Conservation (phyloP, 2,797 vertebrate genomes). For the Rhincodon typus region DNA sequence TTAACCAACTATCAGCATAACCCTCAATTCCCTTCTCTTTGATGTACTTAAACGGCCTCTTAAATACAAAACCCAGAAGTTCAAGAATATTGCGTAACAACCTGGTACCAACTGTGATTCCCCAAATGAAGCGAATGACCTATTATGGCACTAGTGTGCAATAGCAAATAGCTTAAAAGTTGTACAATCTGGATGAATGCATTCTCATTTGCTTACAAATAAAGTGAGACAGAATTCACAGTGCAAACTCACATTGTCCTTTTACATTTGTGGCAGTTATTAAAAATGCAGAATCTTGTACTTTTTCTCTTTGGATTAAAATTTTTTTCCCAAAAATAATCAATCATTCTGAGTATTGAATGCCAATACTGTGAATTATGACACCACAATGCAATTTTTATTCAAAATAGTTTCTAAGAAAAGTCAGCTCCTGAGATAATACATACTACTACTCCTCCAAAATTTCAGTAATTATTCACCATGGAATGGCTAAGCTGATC, state of each 20-base stretch:
- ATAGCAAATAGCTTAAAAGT: not conserved
- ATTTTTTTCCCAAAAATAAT: not conserved
- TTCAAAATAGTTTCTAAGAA: not conserved
- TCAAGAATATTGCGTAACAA: not conserved
- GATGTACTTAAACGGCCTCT: too few species aligned
- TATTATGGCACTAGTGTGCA: not conserved
- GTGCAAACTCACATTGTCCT: not conserved
- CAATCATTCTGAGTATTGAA: not conserved
- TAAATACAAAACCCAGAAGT: not conserved
- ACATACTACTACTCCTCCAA: not conserved
- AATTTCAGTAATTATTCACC: not conserved
- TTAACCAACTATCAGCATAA: too few species aligned
- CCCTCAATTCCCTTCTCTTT: too few species aligned
- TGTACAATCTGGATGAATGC: not conserved
- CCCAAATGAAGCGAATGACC: not conserved
- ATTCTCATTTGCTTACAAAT: too few species aligned
- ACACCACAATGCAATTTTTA: not conserved
- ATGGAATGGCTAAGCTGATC: not conserved
- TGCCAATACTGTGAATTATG: not conserved
- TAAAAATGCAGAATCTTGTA: not conserved
- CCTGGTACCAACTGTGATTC: not conserved
- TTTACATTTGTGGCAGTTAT: not conserved
- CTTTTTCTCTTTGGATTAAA: not conserved
- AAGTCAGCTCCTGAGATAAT: not conserved
- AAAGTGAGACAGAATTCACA: not conserved